A percentile compares a stretch with the other conserved stretches of the same genome.
Conservation (phyloP, 2,113 vertebrate genomes). For the Equus przewalskii region DNA sequence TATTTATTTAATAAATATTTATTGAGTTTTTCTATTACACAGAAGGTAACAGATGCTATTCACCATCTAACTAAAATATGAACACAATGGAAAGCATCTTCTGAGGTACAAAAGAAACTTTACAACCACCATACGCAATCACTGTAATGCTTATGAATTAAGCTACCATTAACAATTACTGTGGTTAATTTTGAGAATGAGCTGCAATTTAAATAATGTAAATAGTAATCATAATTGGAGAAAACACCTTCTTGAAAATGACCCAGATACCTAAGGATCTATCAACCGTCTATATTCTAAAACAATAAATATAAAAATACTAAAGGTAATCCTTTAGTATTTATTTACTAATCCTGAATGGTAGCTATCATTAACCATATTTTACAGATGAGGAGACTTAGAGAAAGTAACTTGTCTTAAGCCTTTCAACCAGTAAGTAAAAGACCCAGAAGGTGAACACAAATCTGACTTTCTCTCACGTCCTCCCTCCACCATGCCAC, state of each 20-base stretch:
- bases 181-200: neutral
- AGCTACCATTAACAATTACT: neutral
- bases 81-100: constrained; percentile 19
- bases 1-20: neutral
- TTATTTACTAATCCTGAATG: neutral
- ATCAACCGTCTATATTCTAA: neutral
- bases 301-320: neutral
- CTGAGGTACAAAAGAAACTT: neutral
- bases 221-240: neutral
- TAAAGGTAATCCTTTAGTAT: neutral
- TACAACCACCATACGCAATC: neutral
- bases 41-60: neutral
- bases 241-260: constrained; percentile 38
- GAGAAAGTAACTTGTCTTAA: neutral
- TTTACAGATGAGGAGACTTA: neutral
- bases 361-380: neutral
- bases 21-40: neutral
- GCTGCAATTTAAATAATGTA: constrained; percentile 10
- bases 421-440: neutral
- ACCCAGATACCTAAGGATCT: neutral
- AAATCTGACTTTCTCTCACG: neutral
- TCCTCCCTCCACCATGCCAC: neutral
- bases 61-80: neutral
- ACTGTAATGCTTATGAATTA: neutral
- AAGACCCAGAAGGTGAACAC: neutral